These are phyloP conservation scores for Poeciliopsis prolifica DNA, from an alignment of 2,113 vertebrate species.

Conservation along the genomic window DNA sequence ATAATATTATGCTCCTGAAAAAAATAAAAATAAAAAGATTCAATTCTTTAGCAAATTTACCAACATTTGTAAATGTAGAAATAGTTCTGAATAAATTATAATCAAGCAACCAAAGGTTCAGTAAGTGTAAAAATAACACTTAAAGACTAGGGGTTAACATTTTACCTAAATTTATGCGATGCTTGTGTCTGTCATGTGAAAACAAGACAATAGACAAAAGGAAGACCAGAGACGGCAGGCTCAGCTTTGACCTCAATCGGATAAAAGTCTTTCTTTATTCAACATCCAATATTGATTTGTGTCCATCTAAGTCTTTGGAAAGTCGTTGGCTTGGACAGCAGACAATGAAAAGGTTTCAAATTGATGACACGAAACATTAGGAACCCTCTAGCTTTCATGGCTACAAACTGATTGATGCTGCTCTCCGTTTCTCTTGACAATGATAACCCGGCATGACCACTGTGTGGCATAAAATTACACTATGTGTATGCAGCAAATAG, in stretches of 20 bases:
- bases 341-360: slow-evolving; percentile 30
- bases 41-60: neutral
- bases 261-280: slow-evolving; percentile 23
- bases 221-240: slow-evolving; percentile 21
- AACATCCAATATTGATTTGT: slow-evolving; percentile 61
- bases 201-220: slow-evolving; percentile 32
- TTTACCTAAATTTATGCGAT: neutral
- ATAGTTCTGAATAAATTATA: neutral
- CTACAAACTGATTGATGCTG: slow-evolving; percentile 34
- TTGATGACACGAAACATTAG: slow-evolving; percentile 37
- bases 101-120: neutral
- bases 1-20: neutral
- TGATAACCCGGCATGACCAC: neutral
- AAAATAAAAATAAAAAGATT: neutral
- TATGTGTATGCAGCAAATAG: slow-evolving; percentile 7
- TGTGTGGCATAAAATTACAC: slow-evolving; percentile 7
- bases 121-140: neutral
- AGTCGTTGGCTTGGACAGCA: slow-evolving; percentile 35
- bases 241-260: slow-evolving; percentile 45
- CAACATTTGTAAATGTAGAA: neutral
- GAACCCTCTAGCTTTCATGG: slow-evolving; percentile 42
- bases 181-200: slow-evolving; percentile 17
- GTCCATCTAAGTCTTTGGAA: slow-evolving; percentile 41
- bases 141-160: neutral
- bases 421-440: slow-evolving; percentile 16